Conservation (phyloP, 2,113 vertebrate species). For the Chunga burmeisteri region DNA sequence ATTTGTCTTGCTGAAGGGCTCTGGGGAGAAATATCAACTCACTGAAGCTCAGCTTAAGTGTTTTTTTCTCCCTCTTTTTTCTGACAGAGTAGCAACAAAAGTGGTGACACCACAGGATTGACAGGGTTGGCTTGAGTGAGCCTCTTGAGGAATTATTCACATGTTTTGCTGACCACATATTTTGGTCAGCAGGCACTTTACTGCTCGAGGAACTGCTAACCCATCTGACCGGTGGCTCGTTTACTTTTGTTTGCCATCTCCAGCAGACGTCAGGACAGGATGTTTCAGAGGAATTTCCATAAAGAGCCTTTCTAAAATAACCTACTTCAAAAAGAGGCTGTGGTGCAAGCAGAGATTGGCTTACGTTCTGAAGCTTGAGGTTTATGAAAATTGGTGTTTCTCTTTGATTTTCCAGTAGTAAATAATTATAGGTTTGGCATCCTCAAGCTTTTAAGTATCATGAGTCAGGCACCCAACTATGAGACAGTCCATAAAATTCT, state of each 20-base stretch:
- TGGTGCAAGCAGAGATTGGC: conserved; percentile 29
- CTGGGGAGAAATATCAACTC: background rate
- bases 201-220: background rate
- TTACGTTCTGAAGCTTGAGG: conserved; percentile 27
- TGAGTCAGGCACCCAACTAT: conserved; percentile 33
- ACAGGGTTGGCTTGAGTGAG: background rate
- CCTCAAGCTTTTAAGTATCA: conserved; percentile 44
- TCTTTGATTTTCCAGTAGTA: conserved; percentile 51
- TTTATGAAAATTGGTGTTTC: conserved; percentile 47
- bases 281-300: background rate
- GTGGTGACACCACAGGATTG: background rate
- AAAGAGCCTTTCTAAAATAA: conserved; percentile 27
- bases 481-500: conserved; percentile 21
- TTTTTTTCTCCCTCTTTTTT: rapidly evolving
- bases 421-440: conserved; percentile 46
- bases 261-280: background rate
- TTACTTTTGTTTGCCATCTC: background rate
- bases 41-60: background rate
- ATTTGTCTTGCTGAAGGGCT: background rate
- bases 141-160: background rate
- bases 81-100: background rate
- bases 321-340: conserved; percentile 23
- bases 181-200: background rate
- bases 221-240: background rate
- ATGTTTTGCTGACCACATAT: background rate